A percentile compares a stretch with the other conserved stretches of the same genome.
phyloP scores from a whole-genome alignment of 2,888 invertebrate species.

The Luffia ferchaultella region DNA sequence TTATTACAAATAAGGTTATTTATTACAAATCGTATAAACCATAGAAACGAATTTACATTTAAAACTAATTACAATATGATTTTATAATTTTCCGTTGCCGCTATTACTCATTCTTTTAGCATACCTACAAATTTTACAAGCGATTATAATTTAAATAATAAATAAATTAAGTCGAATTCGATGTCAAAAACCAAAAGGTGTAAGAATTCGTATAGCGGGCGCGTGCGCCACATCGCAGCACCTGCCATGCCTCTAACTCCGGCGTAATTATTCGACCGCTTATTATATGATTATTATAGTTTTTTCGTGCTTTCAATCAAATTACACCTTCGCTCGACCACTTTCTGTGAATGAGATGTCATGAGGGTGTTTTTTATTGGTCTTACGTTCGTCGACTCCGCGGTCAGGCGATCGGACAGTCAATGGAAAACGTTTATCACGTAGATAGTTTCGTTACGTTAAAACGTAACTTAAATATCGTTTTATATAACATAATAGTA shows the following conservation, averaged over 20 bases:
- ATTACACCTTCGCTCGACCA: slow-evolving; percentile 60
- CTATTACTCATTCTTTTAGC: background rate
- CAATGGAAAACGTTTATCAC: slow-evolving; percentile 5
- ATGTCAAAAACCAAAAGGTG: slow-evolving; percentile 18
- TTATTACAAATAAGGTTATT: no score
- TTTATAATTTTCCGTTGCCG: no score
- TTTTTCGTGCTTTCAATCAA: slow-evolving; percentile 67
- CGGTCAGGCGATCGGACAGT: slow-evolving; percentile 39
- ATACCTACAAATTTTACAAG: no score
- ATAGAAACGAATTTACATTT: no score
- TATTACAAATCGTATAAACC: no score
- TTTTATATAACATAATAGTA: no score
- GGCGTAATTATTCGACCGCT: slow-evolving; percentile 63
- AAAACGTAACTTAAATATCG: no score
- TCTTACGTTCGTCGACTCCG: slow-evolving; percentile 31
- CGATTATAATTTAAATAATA: no score
- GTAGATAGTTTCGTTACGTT: slow-evolving; percentile 1
- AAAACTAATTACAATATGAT: no score
- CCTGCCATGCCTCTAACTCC: slow-evolving; percentile 48
- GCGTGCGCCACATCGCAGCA: slow-evolving; percentile 37
- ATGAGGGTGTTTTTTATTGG: slow-evolving; percentile 37
- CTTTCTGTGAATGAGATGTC: slow-evolving; percentile 61
- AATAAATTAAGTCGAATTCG: background rate
- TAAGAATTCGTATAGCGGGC: slow-evolving; percentile 25
- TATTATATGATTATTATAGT: slow-evolving; percentile 63